Percentiles rank a stretch among this genome's conserved stretches.
Conservation (phyloP, 2,888 invertebrate genomes). For the Mythimna loreyi region DNA sequence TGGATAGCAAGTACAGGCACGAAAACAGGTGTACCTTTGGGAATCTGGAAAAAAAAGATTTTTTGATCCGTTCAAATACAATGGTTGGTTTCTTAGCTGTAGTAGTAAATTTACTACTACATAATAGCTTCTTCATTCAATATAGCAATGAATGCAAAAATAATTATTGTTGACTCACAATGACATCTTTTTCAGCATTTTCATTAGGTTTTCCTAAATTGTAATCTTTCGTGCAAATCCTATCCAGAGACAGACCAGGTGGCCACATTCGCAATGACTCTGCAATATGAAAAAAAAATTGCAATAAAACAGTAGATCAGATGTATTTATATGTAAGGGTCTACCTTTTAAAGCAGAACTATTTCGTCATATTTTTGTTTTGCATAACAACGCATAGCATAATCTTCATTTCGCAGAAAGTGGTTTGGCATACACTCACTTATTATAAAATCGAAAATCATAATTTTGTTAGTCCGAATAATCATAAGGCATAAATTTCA, state of each 20-base stretch:
- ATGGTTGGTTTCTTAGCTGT: not conserved
- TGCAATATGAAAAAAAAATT: constrained; percentile 50
- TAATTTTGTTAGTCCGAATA: too few relatives aligned
- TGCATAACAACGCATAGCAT: too few relatives aligned
- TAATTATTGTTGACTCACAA: constrained; percentile 68
- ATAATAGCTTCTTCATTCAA: too few relatives aligned
- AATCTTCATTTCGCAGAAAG: too few relatives aligned
- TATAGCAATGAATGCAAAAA: not conserved
- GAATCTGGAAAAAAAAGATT: constrained; percentile 17
- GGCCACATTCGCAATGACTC: constrained; percentile 88
- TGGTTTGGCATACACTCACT: too few relatives aligned
- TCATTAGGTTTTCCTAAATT: constrained; percentile 79
- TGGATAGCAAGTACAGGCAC: constrained; percentile 51
- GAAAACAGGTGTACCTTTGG: constrained; percentile 41
- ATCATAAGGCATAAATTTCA: too few relatives aligned
- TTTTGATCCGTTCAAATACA: not conserved
- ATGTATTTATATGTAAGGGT: too few relatives aligned
- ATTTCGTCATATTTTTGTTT: too few relatives aligned
- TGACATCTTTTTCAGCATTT: constrained; percentile 71
- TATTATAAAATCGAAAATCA: too few relatives aligned
- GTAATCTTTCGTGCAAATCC: constrained; percentile 88
- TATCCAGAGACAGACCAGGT: constrained; percentile 80
- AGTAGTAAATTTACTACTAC: not conserved
- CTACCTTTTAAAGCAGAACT: too few relatives aligned
- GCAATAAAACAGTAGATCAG: not conserved